Conservation (phyloP, 2,113 vertebrate species). For the Telmatochromis sp. region DNA sequence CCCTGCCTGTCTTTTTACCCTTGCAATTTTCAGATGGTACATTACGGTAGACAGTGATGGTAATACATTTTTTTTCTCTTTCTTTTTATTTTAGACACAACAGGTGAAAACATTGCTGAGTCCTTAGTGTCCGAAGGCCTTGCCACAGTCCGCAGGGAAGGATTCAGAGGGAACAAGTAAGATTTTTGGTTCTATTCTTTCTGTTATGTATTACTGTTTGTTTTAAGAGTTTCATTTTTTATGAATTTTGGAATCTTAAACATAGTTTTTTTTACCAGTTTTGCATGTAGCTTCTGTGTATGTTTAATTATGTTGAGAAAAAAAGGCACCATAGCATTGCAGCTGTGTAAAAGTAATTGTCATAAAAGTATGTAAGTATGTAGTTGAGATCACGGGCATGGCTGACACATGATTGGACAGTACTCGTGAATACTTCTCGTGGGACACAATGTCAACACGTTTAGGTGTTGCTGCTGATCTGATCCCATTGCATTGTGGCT, state of each 20-base stretch:
- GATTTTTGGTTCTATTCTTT: conserved; percentile 2
- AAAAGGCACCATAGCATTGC: neutral
- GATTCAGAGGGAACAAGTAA: conserved; percentile 90
- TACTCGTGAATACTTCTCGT: neutral
- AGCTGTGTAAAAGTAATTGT: neutral
- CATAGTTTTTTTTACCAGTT: neutral
- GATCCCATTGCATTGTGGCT: neutral
- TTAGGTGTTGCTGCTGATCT: neutral
- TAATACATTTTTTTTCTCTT: neutral
- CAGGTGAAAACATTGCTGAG: conserved; percentile 91
- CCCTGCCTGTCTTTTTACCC: neutral
- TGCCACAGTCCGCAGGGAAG: conserved; percentile 87
- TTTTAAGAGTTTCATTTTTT: neutral
- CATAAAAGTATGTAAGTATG: neutral
- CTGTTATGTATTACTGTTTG: neutral
- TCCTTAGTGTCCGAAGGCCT: conserved; percentile 87
- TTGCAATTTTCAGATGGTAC: neutral
- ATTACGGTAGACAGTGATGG: neutral
- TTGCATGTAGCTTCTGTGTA: neutral
- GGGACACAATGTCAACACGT: neutral
- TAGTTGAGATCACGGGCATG: neutral
- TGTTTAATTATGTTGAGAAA: neutral
- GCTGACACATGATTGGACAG: neutral
- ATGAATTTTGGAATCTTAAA: neutral
- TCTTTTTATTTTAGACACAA: conserved; percentile 72